A percentile compares a stretch with the other conserved stretches of the same genome.
These are phyloP conservation scores for Phymorhynchus buccinoides DNA, from an alignment of 1,140 invertebrate genomes.

Conservation along the genomic window DNA sequence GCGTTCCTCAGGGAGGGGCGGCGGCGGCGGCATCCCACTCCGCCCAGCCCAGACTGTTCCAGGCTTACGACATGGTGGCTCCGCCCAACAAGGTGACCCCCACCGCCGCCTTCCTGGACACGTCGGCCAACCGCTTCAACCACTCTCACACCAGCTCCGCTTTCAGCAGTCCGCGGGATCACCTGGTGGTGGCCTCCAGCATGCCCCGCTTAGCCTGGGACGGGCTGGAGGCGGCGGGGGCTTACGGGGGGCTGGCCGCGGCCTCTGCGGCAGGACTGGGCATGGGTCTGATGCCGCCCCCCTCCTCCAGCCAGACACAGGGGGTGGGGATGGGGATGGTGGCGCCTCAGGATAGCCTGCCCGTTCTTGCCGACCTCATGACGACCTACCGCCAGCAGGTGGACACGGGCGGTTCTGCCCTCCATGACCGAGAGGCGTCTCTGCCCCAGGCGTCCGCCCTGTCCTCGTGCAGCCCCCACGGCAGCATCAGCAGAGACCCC, in stretches of 20 bases:
- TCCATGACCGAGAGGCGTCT: constrained; percentile 1
- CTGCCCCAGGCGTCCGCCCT: background rate
- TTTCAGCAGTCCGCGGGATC: constrained; percentile 56
- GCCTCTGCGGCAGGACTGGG: background rate
- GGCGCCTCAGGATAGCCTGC: constrained; percentile 42
- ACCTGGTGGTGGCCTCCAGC: constrained; percentile 23
- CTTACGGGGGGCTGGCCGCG: constrained; percentile 7
- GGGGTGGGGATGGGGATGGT: background rate
- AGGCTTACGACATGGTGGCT: constrained; percentile 64
- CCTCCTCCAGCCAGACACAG: background rate
- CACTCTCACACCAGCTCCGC: constrained; percentile 63
- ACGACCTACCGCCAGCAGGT: constrained; percentile 34
- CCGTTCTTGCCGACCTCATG: constrained; percentile 48
- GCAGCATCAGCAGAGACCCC: constrained; percentile 12
- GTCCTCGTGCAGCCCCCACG: background rate
- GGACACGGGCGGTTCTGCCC: background rate
- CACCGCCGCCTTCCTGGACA: constrained; percentile 53
- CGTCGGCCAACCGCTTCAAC: constrained; percentile 52
- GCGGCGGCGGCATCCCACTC: background rate
- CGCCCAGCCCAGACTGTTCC: constrained; percentile 42
- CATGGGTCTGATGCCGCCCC: constrained; percentile 2
- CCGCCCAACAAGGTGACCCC: constrained; percentile 69
- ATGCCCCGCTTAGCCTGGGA: constrained; percentile 8
- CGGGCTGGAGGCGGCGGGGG: constrained; percentile 34
- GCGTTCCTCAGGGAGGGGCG: background rate